Base-by-base conservation (phyloP, 2,888 invertebrate genomes). In the Netelia fuscicornis region DNA sequence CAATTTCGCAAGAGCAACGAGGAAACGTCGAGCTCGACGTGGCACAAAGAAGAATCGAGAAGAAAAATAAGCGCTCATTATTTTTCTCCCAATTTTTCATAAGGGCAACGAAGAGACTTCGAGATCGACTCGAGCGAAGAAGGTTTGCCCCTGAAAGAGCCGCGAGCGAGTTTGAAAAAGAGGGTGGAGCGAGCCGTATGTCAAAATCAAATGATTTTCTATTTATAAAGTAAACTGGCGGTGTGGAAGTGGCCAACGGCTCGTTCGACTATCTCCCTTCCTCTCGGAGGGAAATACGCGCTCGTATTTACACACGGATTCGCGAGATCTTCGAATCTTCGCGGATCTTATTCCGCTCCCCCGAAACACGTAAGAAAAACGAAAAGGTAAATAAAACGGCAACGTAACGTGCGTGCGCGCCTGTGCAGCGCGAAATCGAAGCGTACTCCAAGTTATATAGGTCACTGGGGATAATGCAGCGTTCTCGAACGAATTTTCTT, bases 141-240 rank as follows among this genome's bases (percentile, higher is more conserved):
- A 6, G 37, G 37, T 37, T 37, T 37, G 6, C 37, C 8, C 37
- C 37, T 5, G 37, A 37, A 37, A 37, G 6, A 37, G 6, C 37
- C 37, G 37, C 37, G 6, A 65, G 54, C 90, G 82, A 85, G 1
- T 37, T 5, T 37, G 6, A 5, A 37, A 37, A 3, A 86, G 82
- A 86, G 89, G 65, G 44, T 9, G 8, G 56, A 88, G 87, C 87
- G 87, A 89, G 86, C 89, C 89, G 89, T 90, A 91, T 90, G 88
- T 92, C 92, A 92, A 92, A 92, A 92, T 92, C 92, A 92, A 92
- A 92, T 90, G 89, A 87, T 88, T 88, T 83, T 86, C 92, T 92
- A 92, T 92, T 92, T 91, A 91, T 91, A 92, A 90, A 58, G 20
- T 20, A 20, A 58, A 58, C 58, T 6, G 6, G 6, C 6, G 58